phyloP scores from a whole-genome alignment of 2,113 vertebrate genomes.

The Baryphthengus martii region DNA sequence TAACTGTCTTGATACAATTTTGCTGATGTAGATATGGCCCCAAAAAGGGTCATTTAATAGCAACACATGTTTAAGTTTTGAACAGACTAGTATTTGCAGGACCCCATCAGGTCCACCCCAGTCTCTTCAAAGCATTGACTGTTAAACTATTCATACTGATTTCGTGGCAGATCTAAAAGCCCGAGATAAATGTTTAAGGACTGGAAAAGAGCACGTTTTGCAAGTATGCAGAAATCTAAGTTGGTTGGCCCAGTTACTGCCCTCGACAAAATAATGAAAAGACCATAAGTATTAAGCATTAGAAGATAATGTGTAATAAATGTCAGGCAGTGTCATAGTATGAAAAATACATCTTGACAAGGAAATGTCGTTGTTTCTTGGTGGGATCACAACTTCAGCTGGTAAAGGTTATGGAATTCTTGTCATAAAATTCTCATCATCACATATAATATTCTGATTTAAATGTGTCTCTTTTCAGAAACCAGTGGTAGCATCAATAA shows the following conservation, averaged over 20 bases:
- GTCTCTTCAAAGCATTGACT: background rate
- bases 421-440: background rate
- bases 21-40: background rate
- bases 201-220: background rate
- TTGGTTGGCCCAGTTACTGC: background rate
- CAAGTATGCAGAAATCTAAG: background rate
- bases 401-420: background rate
- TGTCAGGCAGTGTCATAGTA: background rate
- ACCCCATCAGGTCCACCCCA: background rate
- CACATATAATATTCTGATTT: background rate
- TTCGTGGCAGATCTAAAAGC: background rate
- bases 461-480: background rate
- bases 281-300: background rate
- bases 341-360: background rate
- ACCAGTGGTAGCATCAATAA: background rate
- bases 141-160: background rate
- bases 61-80: background rate
- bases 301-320: background rate
- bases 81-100: background rate
- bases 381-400: background rate
- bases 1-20: background rate
- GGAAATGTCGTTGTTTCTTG: background rate
- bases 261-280: background rate
- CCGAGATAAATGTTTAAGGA: background rate
- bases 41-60: background rate